Evolutionary conservation across 2,888 invertebrate genomes (phyloP), one percentile per base, ranked within the genome.

Genomic region (Sarcophaga caerulescens): DNA sequence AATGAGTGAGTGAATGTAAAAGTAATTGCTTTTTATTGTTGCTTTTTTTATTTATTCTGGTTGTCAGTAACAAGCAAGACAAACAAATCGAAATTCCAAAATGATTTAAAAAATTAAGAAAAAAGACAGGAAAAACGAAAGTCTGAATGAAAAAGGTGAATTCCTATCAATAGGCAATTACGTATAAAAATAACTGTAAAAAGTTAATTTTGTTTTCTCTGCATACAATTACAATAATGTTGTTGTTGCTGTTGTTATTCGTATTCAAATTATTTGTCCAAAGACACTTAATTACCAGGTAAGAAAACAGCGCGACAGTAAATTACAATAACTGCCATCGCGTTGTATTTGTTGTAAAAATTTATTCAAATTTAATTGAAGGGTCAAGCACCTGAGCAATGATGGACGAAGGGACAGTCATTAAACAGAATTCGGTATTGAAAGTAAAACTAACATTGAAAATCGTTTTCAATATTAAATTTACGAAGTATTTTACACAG

Each of bases 101-200:
- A 52, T 12, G 17, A 17, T 52, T 12, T 14, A 52, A 17, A 17
- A 52, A 52, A 14, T 52, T 5, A 52, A 52, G 52, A 52, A 52
- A 52, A 52, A 52, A 35, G 19, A 59, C 57, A 21, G 6, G 8
- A 60, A n/a, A 69, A 8, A 44, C n/a, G 66, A 73, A 73, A 59
- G 57, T 8, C n/a, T 59, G 11, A 47, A 47, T 17, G 19, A 70
- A 77, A 77, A 71, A 60, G 11, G 60, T 63, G 12, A n/a, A 21
- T 75, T 66, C 82, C 85, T 82, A 82, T 85, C 82, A 85, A 82
- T 85, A 71, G 76, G 65, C 82, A 85, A 79, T 81, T 81, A 81
- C 45, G 62, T 63, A 63, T 47, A 78, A 85, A 80, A 69, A 85
- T 69, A 77, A 71, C 47, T 76, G 45, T 70, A 66, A 59, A 75